Evolutionary conservation across 2,113 vertebrate species (phyloP), one percentile per base, ranked within the genome.

Genomic region (Aegithalos caudatus): DNA sequence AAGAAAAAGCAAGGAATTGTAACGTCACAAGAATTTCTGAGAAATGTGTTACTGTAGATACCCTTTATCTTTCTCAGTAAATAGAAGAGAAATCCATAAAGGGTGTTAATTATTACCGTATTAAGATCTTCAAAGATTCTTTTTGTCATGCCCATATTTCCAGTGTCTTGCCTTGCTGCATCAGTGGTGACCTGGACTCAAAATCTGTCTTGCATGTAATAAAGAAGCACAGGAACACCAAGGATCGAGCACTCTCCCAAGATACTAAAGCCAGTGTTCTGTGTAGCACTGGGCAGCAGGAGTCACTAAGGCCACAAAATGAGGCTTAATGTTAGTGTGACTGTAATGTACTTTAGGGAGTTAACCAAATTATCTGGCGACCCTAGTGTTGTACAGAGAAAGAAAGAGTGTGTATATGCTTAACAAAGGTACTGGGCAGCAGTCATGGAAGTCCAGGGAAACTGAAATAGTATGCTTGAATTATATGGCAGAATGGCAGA

Each of bases 381-480:
- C 35, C n/a, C 35, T 29, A 61, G 8, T 51, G 19, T 33, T 67
- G 17, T 77, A 62, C 8, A 66, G 28, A 40, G 47, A 71, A 85
- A 47, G 61, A 64, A 47, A 51, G 18, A 79, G 27, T 14, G 6
- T 1, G 0, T 14, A 5, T 47, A 4, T 62, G 15, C 27, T 4
- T 77, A 48, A 56, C 40, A 14, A 54, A 35, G 17, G n/a, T 62
- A 61, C 37, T 12, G 25, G 35, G 11, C 66, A 90, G 9, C 38
- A 24, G 21, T 64, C 31, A 70, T 12, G 37, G 57, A 94, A 60
- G 15, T 69, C 58, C 50, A 28, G 12, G 25, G 18, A 77, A 86
- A 66, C 6, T 22, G 35, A 60, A 88, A 71, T 67, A 24, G 7
- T 86, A 48, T 53, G 6, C 53, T 65, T 89, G 23, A 11, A 9